These are phyloP conservation scores for Habrosyne pyritoides DNA, from an alignment of 2,888 invertebrate genomes.

Conservation along the genomic window DNA sequence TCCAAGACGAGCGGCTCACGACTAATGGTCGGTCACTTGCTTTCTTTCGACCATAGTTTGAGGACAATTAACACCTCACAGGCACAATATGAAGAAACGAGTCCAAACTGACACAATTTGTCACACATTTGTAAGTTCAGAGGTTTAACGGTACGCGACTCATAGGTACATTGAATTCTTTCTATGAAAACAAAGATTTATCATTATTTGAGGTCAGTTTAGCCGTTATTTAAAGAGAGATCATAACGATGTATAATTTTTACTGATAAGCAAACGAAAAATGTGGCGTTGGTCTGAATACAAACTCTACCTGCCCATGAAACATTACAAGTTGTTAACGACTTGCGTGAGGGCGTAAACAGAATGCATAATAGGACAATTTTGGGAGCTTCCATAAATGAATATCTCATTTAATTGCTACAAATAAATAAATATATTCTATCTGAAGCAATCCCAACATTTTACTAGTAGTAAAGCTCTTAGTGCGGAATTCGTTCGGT, in stretches of 20 bases:
- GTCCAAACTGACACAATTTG: conserved; percentile 54
- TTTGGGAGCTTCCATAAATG: no score
- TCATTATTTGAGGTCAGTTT: conserved; percentile 10
- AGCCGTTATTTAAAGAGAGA: conserved; percentile 13
- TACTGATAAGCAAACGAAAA: neutral
- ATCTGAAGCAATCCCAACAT: no score
- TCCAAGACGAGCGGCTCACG: conserved; percentile 33
- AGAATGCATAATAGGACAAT: no score
- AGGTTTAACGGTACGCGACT: conserved; percentile 38
- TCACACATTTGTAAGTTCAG: conserved; percentile 42
- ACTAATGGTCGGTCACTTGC: conserved; percentile 54
- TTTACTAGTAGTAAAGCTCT: no score
- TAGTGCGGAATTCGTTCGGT: no score
- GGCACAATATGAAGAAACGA: conserved; percentile 52
- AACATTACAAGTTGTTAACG: no score
- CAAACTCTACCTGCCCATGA: no score
- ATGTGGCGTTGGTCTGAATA: neutral
- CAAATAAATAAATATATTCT: no score
- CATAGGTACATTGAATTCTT: conserved; percentile 23
- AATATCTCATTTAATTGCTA: no score
- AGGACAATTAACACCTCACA: conserved; percentile 65
- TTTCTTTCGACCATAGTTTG: conserved; percentile 57
- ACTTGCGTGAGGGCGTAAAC: no score
- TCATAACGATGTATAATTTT: neutral
- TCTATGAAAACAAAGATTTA: conserved; percentile 8